Conservation (phyloP, 2,888 invertebrate genomes). For the Agrilus biguttatus region DNA sequence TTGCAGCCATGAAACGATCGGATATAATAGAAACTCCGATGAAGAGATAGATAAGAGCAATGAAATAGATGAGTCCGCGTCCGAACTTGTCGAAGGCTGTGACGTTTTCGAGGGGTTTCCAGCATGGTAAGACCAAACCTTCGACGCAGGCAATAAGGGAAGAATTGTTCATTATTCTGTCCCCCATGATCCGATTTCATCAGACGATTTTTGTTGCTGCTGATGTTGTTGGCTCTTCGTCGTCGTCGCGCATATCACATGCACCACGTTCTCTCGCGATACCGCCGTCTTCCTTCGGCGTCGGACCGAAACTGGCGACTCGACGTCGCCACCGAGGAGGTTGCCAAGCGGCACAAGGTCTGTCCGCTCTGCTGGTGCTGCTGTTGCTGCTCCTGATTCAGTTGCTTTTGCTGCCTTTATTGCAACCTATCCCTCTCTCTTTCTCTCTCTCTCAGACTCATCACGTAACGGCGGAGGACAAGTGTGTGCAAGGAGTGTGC, state of each 20-base stretch:
- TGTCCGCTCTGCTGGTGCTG: no score
- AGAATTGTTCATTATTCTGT: constrained; percentile 9
- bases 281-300: constrained; percentile 12
- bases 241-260: constrained; percentile 5
- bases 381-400: no score
- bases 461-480: no score
- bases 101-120: constrained; percentile 72
- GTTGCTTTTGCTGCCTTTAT: no score
- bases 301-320: constrained; percentile 15
- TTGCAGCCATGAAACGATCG: constrained; percentile 98
- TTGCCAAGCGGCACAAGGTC: no score
- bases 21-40: constrained; percentile 98
- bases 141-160: constrained; percentile 46
- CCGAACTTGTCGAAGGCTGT: constrained; percentile 61
- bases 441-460: no score
- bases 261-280: constrained; percentile 8
- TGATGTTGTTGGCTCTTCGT: constrained; percentile 1
- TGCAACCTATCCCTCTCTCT: no score
- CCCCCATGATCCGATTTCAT: constrained; percentile 12
- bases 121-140: constrained; percentile 78
- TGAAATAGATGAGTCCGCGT: constrained; percentile 82
- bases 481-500: no score
- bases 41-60: constrained; percentile 83
- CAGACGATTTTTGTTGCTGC: constrained; percentile 1
- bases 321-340: constrained; percentile 9